A percentile compares a stretch with the other conserved stretches of the same genome.
Conservation (phyloP, 2,797 vertebrate genomes). For the Sternotherus odoratus region DNA sequence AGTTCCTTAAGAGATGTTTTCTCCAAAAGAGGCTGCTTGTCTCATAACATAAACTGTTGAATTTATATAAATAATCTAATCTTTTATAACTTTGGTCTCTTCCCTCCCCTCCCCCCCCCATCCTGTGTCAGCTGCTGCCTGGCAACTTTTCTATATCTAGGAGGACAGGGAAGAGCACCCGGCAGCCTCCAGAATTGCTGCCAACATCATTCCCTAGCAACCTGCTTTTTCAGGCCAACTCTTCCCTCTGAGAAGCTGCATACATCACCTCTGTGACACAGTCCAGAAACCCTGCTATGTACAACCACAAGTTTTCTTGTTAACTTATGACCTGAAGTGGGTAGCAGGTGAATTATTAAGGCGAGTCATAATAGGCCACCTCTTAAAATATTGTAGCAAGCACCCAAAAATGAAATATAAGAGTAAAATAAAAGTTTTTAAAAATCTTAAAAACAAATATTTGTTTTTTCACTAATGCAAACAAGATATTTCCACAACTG, state of each 20-base stretch:
- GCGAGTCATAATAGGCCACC: fast-evolving
- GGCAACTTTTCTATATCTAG: conserved; percentile 78
- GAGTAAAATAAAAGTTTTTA: background rate
- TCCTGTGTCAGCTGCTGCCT: conserved; percentile 77
- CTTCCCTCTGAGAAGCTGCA: conserved; percentile 50
- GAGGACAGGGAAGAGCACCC: conserved; percentile 69
- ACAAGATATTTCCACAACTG: conserved; percentile 7
- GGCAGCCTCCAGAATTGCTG: conserved; percentile 38
- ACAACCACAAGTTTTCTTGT: fast-evolving
- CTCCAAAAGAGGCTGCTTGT: background rate
- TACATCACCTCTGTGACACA: conserved; percentile 25
- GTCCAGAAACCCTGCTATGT: background rate
- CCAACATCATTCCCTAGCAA: conserved; percentile 78
- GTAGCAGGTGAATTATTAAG: background rate
- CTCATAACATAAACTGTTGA: conserved; percentile 24
- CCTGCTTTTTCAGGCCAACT: conserved; percentile 19
- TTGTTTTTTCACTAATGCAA: background rate
- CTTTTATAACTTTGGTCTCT: conserved; percentile 33
- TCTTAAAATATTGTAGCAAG: fast-evolving
- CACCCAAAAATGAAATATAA: fast-evolving
- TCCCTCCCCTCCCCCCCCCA: background rate
- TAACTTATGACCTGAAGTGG: background rate
- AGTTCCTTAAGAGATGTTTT: conserved; percentile 55
- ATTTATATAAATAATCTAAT: conserved; percentile 18
- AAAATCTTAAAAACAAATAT: background rate